A percentile compares a stretch with the other conserved stretches of the same genome.
phyloP scores from a whole-genome alignment of 2,888 invertebrate species.

The Chymomyza procnemis region DNA sequence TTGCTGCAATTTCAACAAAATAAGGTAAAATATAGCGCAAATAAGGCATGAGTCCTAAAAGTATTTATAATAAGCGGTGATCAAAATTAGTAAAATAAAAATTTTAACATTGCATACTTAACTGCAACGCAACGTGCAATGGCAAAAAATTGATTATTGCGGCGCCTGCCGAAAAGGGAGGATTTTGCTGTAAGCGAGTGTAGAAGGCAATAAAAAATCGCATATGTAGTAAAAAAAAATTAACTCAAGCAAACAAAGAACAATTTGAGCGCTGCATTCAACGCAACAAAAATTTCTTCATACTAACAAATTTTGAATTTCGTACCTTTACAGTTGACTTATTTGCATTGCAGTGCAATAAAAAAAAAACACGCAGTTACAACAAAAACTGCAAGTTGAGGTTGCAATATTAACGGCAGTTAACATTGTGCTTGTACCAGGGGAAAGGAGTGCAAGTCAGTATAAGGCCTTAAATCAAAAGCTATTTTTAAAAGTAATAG shows the following conservation, averaged over 20 bases:
- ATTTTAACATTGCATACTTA: background rate
- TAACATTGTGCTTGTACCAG: constrained; percentile 30
- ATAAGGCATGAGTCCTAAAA: constrained; percentile 38
- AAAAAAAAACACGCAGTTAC: constrained; percentile 30
- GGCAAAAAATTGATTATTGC: constrained; percentile 63
- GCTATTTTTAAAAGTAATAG: constrained; percentile 6
- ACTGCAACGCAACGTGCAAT: background rate
- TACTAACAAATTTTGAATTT: background rate
- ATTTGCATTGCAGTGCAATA: constrained; percentile 56
- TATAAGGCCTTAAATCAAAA: background rate
- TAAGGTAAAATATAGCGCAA: constrained; percentile 61
- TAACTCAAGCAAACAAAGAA: constrained; percentile 55
- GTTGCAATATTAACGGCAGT: constrained; percentile 36
- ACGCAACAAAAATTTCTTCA: constrained; percentile 20
- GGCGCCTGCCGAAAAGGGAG: constrained; percentile 72
- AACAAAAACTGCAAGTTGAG: constrained; percentile 23
- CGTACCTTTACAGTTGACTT: constrained; percentile 52
- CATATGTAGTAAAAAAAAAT: constrained; percentile 37
- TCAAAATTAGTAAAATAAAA: background rate
- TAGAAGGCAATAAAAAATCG: constrained; percentile 21
- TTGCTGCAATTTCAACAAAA: constrained; percentile 68
- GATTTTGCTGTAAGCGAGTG: constrained; percentile 47
- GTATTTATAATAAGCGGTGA: constrained; percentile 11
- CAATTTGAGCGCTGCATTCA: constrained; percentile 29
- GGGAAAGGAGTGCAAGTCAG: background rate